These are phyloP conservation scores for Brevimyrus niger DNA, from an alignment of 2,113 vertebrate genomes.

Conservation along the genomic window DNA sequence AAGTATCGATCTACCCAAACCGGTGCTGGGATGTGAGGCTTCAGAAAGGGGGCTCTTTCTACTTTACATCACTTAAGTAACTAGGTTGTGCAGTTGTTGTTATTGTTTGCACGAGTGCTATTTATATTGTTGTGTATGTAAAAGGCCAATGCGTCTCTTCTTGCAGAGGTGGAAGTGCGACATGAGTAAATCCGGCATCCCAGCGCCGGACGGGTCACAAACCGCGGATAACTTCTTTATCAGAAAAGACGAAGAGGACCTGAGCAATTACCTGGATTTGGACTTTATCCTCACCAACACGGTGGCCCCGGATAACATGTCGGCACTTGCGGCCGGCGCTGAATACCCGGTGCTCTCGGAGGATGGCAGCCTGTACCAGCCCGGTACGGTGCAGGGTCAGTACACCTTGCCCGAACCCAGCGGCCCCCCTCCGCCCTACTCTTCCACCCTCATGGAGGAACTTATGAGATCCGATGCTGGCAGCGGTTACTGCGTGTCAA, in stretches of 20 bases:
- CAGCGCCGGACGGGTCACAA: slow-evolving; percentile 54
- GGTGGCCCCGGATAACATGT: slow-evolving; percentile 64
- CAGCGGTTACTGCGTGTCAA: slow-evolving; percentile 49
- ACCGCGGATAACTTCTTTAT: slow-evolving; percentile 48
- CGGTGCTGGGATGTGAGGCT: not conserved
- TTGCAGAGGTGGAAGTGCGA: slow-evolving; percentile 78
- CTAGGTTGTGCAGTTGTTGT: not conserved
- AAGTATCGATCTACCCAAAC: slow-evolving; percentile 49
- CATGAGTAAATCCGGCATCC: slow-evolving; percentile 53
- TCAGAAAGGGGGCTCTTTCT: not conserved
- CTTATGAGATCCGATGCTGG: slow-evolving; percentile 69
- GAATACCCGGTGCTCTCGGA: slow-evolving; percentile 61
- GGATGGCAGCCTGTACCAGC: slow-evolving; percentile 54
- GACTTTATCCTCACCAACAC: slow-evolving; percentile 91
- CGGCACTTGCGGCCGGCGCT: slow-evolving; percentile 31
- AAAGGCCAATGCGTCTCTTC: not conserved
- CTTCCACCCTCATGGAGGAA: slow-evolving; percentile 65
- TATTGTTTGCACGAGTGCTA: not conserved
- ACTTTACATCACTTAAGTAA: not conserved
- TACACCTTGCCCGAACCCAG: slow-evolving; percentile 63
- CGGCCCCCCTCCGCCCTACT: slow-evolving; percentile 72
- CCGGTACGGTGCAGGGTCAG: slow-evolving; percentile 52
- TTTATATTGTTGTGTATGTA: not conserved
- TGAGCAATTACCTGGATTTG: slow-evolving; percentile 81
- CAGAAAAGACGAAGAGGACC: slow-evolving; percentile 82